Evolutionary conservation across 2,113 vertebrate species (phyloP).

Genomic region (Patagioenas fasciata): DNA sequence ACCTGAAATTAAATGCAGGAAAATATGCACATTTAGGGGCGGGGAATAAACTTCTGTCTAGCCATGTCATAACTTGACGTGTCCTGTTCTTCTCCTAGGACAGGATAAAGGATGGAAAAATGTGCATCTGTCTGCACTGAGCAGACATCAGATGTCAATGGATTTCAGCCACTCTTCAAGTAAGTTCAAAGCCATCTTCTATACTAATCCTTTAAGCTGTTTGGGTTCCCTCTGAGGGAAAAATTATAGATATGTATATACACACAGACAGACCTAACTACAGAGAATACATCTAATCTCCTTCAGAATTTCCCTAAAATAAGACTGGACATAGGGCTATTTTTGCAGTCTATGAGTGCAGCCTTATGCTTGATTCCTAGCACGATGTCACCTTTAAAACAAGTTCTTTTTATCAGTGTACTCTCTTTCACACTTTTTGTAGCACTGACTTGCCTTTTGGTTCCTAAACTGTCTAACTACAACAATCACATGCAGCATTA

Average conservation of each 20-base stretch:
- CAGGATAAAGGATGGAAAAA: not conserved
- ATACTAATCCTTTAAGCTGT: not conserved
- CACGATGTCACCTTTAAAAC: not conserved
- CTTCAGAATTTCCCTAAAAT: not conserved
- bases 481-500: not conserved
- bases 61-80: accelerated
- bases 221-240: not conserved
- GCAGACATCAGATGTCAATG: not conserved
- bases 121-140: not conserved
- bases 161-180: not conserved
- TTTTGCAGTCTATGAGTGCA: not conserved
- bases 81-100: not conserved
- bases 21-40: not conserved
- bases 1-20: not conserved
- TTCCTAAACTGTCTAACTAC: not conserved
- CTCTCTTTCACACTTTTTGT: accelerated
- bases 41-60: not conserved
- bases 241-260: not conserved
- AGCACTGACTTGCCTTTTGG: not conserved
- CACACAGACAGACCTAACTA: not conserved
- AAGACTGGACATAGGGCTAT: not conserved
- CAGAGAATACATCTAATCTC: not conserved
- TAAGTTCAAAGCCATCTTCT: not conserved
- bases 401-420: not conserved
- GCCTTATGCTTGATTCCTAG: not conserved